Evolutionary conservation across 2,113 vertebrate genomes (phyloP).

Genomic region (Corythaeola cristata): DNA sequence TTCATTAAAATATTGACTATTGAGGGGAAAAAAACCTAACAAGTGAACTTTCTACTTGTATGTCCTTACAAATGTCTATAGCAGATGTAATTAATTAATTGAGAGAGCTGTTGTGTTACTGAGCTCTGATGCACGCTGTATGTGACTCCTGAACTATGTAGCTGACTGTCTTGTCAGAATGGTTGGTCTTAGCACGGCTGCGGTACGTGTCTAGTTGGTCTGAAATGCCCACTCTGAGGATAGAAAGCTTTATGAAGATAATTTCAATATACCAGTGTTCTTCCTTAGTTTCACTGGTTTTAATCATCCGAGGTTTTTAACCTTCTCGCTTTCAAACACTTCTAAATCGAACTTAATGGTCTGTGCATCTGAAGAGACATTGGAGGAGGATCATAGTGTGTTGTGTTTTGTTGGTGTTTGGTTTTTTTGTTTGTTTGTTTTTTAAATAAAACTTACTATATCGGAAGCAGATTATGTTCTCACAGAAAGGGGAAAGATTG

Average conservation of each 20-base stretch:
- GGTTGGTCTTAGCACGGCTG: background rate
- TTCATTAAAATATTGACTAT: background rate
- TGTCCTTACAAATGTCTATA: background rate
- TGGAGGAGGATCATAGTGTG: background rate
- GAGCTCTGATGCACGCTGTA: accelerated
- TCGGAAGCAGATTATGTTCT: background rate
- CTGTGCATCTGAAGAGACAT: background rate
- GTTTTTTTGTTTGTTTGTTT: no score
- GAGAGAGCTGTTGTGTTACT: background rate
- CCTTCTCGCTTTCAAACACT: background rate
- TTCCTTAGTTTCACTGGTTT: background rate
- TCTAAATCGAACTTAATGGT: background rate
- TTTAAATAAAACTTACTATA: background rate
- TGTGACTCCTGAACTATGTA: background rate
- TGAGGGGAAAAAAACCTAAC: background rate
- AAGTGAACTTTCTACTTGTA: background rate
- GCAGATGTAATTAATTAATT: background rate
- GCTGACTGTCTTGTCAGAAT: background rate
- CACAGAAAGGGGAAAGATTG: background rate
- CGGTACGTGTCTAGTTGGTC: background rate
- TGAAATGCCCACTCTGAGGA: background rate
- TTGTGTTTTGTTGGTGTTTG: background rate
- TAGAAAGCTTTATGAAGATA: background rate
- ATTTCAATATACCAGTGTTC: background rate
- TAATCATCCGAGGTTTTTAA: background rate